Evolutionary conservation across 2,797 vertebrate species (phyloP).

Genomic region (Fringilla coelebs): DNA sequence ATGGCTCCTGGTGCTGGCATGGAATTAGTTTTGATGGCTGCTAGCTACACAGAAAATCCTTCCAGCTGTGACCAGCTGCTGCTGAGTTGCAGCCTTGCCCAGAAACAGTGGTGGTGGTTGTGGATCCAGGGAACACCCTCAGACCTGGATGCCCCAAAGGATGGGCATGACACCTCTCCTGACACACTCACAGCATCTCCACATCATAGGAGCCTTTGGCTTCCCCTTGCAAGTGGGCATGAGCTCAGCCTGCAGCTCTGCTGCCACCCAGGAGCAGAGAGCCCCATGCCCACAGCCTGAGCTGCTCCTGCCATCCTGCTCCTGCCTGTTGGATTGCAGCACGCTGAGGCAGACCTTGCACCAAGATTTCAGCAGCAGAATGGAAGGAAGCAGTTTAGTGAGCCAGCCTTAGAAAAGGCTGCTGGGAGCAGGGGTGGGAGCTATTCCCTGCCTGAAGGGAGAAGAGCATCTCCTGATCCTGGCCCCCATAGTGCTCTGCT

Average conservation of each 20-base stretch:
- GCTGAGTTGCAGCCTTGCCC: background rate
- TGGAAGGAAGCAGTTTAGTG: background rate
- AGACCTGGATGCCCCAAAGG: background rate
- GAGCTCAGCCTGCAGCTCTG: background rate
- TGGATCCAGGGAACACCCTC: background rate
- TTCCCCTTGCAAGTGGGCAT: background rate
- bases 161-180: background rate
- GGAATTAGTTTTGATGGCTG: background rate
- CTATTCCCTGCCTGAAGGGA: background rate
- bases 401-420: background rate
- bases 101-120: background rate
- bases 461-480: background rate
- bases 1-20: background rate
- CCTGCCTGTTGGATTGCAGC: background rate
- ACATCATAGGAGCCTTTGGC: background rate
- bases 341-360: background rate
- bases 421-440: background rate
- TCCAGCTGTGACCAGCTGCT: background rate
- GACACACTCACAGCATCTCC: accelerated
- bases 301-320: background rate
- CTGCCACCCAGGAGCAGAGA: background rate
- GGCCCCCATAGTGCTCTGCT: background rate
- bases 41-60: background rate
- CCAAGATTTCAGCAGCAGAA: background rate
- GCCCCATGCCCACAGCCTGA: background rate